phyloP scores from a whole-genome alignment of 2,797 vertebrate genomes.

The Poeciliopsis presidionis region DNA sequence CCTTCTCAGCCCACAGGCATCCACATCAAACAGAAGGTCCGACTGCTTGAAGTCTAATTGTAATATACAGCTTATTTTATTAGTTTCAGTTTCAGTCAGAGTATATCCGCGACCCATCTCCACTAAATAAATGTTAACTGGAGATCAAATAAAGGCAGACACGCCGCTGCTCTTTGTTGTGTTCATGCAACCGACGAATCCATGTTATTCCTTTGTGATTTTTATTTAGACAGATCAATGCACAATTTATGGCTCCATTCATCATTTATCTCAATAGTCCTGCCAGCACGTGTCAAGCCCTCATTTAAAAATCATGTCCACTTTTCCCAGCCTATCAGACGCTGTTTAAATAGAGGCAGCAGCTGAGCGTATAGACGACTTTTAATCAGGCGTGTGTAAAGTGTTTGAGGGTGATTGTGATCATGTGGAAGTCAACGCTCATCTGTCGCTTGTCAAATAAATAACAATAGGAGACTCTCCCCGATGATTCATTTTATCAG shows the following conservation, averaged over 20 bases:
- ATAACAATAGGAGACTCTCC: not conserved
- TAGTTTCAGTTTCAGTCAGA: conserved; percentile 9
- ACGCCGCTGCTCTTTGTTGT: not conserved
- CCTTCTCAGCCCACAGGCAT: conserved; percentile 21
- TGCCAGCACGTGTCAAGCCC: conserved; percentile 39
- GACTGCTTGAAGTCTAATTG: conserved; percentile 27
- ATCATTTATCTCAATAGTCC: conserved; percentile 42
- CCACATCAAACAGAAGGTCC: conserved; percentile 34
- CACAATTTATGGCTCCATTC: conserved; percentile 41
- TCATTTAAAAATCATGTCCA: conserved; percentile 24
- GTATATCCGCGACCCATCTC: not conserved
- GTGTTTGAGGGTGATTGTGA: conserved; percentile 1
- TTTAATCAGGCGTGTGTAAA: conserved; percentile 18
- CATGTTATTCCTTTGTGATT: conserved; percentile 24
- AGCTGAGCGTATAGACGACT: conserved; percentile 1
- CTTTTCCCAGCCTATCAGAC: conserved; percentile 12
- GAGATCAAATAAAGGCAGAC: conserved; percentile 10
- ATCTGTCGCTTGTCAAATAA: not conserved
- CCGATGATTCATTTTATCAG: conserved; percentile 17
- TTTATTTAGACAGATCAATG: conserved; percentile 49
- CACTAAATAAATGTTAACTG: not conserved
- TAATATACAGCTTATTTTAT: conserved; percentile 19
- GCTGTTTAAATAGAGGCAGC: conserved; percentile 20
- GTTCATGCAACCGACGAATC: conserved; percentile 12
- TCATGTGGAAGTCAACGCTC: conserved; percentile 1